These are phyloP conservation scores for Trachelus stipa DNA, from an alignment of 2,888 invertebrate species.

Conservation along the genomic window DNA sequence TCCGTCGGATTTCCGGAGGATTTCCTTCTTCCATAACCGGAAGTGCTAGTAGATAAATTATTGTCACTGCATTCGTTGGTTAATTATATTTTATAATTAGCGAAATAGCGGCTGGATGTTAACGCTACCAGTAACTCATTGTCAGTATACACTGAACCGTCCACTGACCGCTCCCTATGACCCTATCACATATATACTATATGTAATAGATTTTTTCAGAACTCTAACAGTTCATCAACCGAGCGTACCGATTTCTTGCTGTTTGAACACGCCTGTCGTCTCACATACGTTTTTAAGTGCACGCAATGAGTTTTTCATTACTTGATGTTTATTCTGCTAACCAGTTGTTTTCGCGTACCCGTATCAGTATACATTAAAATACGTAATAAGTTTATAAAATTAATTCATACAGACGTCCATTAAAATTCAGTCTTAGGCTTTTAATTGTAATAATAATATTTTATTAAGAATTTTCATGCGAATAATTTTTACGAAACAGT, in stretches of 20 bases:
- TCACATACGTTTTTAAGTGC: neutral
- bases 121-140: constrained; percentile 33
- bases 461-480: neutral
- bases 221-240: neutral
- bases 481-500: too few relatives aligned
- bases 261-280: neutral
- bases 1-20: neutral
- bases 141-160: constrained; percentile 2
- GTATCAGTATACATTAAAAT: neutral
- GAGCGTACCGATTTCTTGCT: neutral
- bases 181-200: neutral
- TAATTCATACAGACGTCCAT: neutral
- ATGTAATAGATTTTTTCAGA: neutral
- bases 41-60: neutral
- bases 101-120: constrained; percentile 39
- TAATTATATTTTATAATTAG: constrained; percentile 43
- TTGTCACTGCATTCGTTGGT: constrained; percentile 23
- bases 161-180: neutral
- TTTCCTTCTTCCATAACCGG: neutral
- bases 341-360: neutral
- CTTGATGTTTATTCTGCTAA: neutral
- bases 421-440: neutral
- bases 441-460: neutral
- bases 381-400: neutral
- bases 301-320: neutral